Evolutionary conservation across 2,113 vertebrate genomes (phyloP).

Genomic region (Psephotus haematonotus): DNA sequence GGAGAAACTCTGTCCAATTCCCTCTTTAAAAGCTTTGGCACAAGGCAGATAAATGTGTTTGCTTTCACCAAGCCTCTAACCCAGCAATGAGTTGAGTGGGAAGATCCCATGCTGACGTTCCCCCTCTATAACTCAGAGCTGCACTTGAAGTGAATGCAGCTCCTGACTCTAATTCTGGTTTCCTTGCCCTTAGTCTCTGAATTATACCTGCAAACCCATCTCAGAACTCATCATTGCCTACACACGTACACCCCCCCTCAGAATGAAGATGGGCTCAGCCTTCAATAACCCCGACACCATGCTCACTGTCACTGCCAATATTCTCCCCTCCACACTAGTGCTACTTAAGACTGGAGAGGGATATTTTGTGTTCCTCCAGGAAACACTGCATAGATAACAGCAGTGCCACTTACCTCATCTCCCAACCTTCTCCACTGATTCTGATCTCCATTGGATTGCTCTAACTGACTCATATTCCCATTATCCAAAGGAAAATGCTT

Average conservation of each 20-base stretch:
- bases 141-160: neutral
- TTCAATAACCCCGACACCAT: neutral
- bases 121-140: neutral
- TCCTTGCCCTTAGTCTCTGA: neutral
- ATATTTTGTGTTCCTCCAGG: conserved; percentile 8
- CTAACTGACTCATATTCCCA: neutral
- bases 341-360: neutral
- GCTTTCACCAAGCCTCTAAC: neutral
- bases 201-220: conserved; percentile 14
- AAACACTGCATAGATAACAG: neutral
- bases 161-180: neutral
- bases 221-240: conserved; percentile 23
- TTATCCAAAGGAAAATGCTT: neutral
- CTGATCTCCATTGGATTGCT: neutral
- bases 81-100: neutral
- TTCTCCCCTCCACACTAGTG: neutral
- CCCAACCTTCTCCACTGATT: neutral
- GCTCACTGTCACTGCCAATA: neutral
- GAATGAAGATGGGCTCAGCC: conserved; percentile 8
- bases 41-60: neutral
- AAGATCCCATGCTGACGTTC: neutral
- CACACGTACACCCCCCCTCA: neutral
- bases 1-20: neutral
- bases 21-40: neutral
- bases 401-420: conserved; percentile 1